A percentile compares a stretch with the other conserved stretches of the same genome.
These are phyloP conservation scores for Penaeus indicus DNA, from an alignment of 1,140 invertebrate genomes.

Conservation along the genomic window DNA sequence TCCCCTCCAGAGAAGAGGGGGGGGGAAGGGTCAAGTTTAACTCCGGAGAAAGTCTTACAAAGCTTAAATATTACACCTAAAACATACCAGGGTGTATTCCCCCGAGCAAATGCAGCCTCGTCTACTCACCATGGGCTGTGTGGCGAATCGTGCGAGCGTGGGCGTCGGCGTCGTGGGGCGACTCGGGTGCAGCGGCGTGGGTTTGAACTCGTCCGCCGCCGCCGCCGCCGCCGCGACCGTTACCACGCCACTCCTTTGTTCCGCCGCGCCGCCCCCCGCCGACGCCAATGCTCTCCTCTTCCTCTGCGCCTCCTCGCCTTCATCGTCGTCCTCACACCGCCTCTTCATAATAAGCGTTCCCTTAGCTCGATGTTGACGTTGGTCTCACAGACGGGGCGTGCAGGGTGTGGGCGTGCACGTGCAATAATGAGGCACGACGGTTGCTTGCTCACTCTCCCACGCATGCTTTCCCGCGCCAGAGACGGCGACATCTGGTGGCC, in stretches of 20 bases:
- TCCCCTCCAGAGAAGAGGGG: too few species aligned
- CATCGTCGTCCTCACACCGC: neutral
- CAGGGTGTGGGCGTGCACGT: neutral
- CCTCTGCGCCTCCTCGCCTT: neutral
- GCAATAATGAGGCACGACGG: neutral
- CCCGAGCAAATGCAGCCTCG: too few species aligned
- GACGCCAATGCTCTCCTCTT: neutral
- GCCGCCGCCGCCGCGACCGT: constrained; percentile 15
- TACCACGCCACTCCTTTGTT: constrained; percentile 30
- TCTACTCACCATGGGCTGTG: too few species aligned
- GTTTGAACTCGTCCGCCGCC: neutral
- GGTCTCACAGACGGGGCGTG: neutral
- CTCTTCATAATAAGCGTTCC: neutral
- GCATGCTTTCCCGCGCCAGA: too few species aligned
- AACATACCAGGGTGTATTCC: too few species aligned
- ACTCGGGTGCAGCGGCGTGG: neutral
- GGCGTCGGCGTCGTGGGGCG: neutral
- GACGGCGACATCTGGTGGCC: too few species aligned
- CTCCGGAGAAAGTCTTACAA: too few species aligned
- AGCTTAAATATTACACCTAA: too few species aligned
- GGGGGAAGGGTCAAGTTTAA: too few species aligned
- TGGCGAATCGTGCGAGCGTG: neutral
- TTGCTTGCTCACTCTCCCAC: too few species aligned
- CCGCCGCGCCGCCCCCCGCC: neutral
- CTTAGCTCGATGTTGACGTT: neutral